Percentiles rank a stretch among this genome's conserved stretches.
Evolutionary conservation across 2,888 invertebrate genomes (phyloP).

Genomic region (Agrochola lota): DNA sequence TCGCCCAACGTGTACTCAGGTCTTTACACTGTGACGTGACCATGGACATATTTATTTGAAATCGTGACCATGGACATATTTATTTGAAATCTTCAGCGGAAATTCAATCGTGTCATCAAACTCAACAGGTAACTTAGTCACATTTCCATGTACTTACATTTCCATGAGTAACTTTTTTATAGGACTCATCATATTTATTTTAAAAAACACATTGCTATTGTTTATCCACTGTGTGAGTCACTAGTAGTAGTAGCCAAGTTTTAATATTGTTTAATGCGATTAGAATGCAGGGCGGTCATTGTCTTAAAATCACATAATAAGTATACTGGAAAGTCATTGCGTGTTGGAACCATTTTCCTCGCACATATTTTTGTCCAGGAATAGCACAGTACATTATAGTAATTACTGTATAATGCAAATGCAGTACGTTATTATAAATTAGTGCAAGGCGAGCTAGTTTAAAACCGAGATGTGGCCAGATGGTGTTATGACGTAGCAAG

Average conservation of each 20-base stretch:
- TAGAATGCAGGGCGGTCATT: constrained; percentile 53
- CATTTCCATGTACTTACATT: constrained; percentile 10
- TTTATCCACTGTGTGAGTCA: constrained; percentile 51
- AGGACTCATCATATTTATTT: constrained; percentile 30
- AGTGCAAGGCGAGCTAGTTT: constrained; percentile 52
- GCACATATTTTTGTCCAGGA: background rate
- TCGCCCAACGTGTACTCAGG: too few relatives aligned
- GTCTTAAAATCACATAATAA: constrained; percentile 41
- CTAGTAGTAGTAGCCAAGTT: constrained; percentile 43
- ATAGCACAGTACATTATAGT: constrained; percentile 30
- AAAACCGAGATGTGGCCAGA: constrained; percentile 34
- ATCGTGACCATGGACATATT: background rate
- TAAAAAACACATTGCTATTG: constrained; percentile 37
- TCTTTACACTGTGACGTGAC: background rate
- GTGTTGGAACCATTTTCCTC: constrained; percentile 24
- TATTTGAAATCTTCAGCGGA: background rate
- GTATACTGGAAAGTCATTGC: constrained; percentile 36
- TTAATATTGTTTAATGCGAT: constrained; percentile 49
- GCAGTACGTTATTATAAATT: constrained; percentile 37
- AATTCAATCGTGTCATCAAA: constrained; percentile 13
- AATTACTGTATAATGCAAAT: constrained; percentile 6
- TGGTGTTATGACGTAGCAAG: constrained; percentile 18
- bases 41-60: too few relatives aligned
- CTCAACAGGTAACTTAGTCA: constrained; percentile 30
- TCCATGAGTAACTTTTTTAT: constrained; percentile 24